Percentiles rank a stretch among this genome's conserved stretches.
Conservation (phyloP, 2,113 vertebrate genomes). For the Xerus inauris region DNA sequence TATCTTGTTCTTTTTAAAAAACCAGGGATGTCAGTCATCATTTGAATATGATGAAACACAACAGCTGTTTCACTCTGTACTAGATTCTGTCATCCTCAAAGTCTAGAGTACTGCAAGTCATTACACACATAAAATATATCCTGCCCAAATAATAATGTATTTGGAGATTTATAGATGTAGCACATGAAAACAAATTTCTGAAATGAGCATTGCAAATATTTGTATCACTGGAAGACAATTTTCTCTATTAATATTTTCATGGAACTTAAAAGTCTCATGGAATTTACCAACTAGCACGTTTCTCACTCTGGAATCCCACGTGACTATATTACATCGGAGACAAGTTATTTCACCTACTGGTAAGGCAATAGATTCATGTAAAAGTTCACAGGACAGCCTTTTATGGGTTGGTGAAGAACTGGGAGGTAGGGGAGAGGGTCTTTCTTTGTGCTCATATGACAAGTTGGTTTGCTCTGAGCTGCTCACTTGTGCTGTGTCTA, state of each 20-base stretch:
- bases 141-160: slow-evolving; percentile 8
- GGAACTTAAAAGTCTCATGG: background rate
- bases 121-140: slow-evolving; percentile 36
- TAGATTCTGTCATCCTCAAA: background rate
- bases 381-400: background rate
- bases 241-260: slow-evolving; percentile 5
- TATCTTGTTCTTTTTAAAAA: background rate
- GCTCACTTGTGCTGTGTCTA: background rate
- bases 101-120: background rate
- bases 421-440: background rate
- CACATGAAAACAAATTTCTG: background rate
- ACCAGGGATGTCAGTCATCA: background rate
- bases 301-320: background rate
- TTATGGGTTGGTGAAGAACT: background rate
- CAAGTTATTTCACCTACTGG: background rate
- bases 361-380: background rate
- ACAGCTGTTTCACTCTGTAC: background rate
- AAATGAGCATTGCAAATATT: slow-evolving; percentile 14
- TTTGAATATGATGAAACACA: too few species aligned
- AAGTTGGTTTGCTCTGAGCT: background rate
- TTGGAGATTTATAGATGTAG: background rate
- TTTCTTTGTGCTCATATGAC: background rate
- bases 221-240: slow-evolving; percentile 22
- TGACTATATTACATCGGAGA: background rate
- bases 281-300: background rate